Percentiles rank a stretch among this genome's conserved stretches.
Evolutionary conservation across 1,140 invertebrate genomes (phyloP).

Genomic region (Microplitis mediator): DNA sequence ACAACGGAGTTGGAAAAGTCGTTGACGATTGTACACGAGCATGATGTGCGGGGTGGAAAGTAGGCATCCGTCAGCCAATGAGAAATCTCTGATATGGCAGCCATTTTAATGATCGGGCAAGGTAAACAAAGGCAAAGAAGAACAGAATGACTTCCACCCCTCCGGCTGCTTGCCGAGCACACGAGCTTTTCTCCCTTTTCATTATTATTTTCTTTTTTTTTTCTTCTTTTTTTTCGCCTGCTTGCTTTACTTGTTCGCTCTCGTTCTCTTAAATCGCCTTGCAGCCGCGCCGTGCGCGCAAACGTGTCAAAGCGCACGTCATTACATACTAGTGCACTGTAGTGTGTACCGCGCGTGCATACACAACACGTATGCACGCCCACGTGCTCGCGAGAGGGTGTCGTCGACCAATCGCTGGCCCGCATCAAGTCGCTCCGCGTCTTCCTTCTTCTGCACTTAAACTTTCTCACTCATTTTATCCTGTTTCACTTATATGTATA

Average conservation of each 20-base stretch:
- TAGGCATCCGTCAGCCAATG: conserved; percentile 47
- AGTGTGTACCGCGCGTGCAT: conserved; percentile 5
- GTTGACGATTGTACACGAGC: neutral
- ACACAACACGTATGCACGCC: conserved; percentile 25
- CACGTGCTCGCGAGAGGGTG: conserved; percentile 24
- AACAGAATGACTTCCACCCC: conserved; percentile 60
- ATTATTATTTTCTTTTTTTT: conserved; percentile 12
- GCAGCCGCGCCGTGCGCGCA: conserved; percentile 14
- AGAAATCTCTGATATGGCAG: conserved; percentile 55
- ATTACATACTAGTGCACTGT: neutral
- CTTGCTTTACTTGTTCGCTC: conserved; percentile 15
- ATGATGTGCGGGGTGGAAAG: neutral
- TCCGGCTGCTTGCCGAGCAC: conserved; percentile 32
- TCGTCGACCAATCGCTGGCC: conserved; percentile 26
- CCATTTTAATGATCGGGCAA: conserved; percentile 64
- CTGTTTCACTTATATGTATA: neutral
- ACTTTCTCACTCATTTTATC: conserved; percentile 11
- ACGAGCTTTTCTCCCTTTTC: conserved; percentile 13
- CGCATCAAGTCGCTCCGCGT: conserved; percentile 5
- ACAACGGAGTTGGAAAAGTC: neutral
- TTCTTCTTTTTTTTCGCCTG: conserved; percentile 7
- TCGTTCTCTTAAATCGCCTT: conserved; percentile 5
- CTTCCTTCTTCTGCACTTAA: conserved; percentile 7
- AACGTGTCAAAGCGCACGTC: conserved; percentile 24
- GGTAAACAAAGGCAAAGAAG: conserved; percentile 59